These are phyloP conservation scores for Cantharis flavilabris DNA, from an alignment of 2,888 invertebrate genomes.

Conservation along the genomic window DNA sequence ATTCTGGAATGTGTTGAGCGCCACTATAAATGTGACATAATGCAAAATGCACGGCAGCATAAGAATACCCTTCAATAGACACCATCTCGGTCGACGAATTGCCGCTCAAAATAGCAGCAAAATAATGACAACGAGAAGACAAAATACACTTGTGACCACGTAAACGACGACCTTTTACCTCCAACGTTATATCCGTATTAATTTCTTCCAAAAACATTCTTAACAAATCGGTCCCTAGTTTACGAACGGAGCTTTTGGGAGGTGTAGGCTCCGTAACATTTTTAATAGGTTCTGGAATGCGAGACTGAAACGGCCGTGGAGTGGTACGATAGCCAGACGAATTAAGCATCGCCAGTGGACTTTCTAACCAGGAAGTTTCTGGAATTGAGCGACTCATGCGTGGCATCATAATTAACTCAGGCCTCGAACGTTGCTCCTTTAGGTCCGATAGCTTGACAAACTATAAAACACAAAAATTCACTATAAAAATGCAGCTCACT, in stretches of 20 bases:
- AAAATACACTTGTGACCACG: constrained; percentile 92
- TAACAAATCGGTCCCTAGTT: constrained; percentile 83
- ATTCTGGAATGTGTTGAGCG: constrained; percentile 83
- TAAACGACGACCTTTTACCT: constrained; percentile 80
- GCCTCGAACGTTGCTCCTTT: constrained; percentile 66
- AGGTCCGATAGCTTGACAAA: constrained; percentile 80
- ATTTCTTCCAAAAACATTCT: constrained; percentile 92
- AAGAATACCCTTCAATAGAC: constrained; percentile 57
- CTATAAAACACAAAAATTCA: constrained; percentile 33
- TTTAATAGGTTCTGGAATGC: constrained; percentile 45
- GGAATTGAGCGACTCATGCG: constrained; percentile 73
- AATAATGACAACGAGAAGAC: constrained; percentile 90
- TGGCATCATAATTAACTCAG: constrained; percentile 56
- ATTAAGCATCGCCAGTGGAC: constrained; percentile 64
- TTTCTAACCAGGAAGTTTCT: constrained; percentile 70
- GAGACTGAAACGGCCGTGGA: constrained; percentile 51
- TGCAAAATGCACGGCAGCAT: constrained; percentile 86
- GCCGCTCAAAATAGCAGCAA: constrained; percentile 87
- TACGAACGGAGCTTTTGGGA: constrained; percentile 53
- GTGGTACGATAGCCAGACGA: constrained; percentile 61
- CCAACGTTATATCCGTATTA: constrained; percentile 84
- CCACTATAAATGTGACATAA: constrained; percentile 95
- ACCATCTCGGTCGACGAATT: constrained; percentile 56
- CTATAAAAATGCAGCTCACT: not conserved
- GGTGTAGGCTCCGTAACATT: constrained; percentile 36